These are phyloP conservation scores for Allygus modestus DNA, from an alignment of 2,888 invertebrate species.

Conservation along the genomic window DNA sequence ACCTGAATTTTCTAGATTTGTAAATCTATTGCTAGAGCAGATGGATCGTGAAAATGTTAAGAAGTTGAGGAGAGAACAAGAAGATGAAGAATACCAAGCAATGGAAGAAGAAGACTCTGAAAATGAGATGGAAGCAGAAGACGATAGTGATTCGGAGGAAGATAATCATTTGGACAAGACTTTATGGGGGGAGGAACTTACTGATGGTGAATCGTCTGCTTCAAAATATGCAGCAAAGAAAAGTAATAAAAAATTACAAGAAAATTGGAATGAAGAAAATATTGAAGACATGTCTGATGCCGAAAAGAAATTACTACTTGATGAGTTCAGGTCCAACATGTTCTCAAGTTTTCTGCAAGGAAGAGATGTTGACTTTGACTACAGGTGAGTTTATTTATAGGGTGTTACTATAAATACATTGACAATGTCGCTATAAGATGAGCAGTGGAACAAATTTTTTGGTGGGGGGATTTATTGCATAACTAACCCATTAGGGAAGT, in stretches of 20 bases:
- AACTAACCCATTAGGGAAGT: too few species aligned
- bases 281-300: slow-evolving; percentile 70
- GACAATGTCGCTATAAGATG: too few species aligned
- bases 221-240: slow-evolving; percentile 75
- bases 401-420: background rate
- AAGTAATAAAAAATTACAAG: slow-evolving; percentile 71
- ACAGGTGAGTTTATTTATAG: slow-evolving; percentile 78
- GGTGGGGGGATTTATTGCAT: too few species aligned
- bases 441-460: too few species aligned
- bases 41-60: slow-evolving; percentile 86
- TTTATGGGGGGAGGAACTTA: slow-evolving; percentile 45
- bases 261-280: slow-evolving; percentile 63
- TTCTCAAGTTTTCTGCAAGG: slow-evolving; percentile 90
- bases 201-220: slow-evolving; percentile 72
- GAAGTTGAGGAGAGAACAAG: slow-evolving; percentile 80
- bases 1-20: slow-evolving; percentile 75
- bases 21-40: slow-evolving; percentile 88
- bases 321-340: slow-evolving; percentile 92
- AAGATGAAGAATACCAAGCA: slow-evolving; percentile 77
- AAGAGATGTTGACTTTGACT: slow-evolving; percentile 89
- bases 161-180: slow-evolving; percentile 56
- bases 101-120: slow-evolving; percentile 71
- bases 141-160: slow-evolving; percentile 73
- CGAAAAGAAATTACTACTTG: slow-evolving; percentile 79
- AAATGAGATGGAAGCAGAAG: slow-evolving; percentile 72